Evolutionary conservation across 2,797 vertebrate genomes (phyloP).

Genomic region (Picus viridis): DNA sequence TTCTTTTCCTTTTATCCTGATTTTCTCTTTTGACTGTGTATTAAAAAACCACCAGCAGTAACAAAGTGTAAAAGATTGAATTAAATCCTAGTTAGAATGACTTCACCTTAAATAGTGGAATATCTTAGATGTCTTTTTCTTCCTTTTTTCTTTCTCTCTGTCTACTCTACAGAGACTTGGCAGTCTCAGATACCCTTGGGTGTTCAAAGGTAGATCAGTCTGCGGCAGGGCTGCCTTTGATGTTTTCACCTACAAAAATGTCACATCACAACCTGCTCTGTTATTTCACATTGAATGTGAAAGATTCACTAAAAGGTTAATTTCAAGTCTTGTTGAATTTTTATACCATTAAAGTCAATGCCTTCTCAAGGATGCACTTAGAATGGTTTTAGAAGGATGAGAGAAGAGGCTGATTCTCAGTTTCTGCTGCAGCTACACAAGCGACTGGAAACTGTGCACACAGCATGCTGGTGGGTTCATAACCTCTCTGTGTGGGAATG

Average conservation of each 20-base stretch:
- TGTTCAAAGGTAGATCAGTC: slow-evolving; percentile 89
- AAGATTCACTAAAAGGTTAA: slow-evolving; percentile 84
- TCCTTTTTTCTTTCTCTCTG: slow-evolving; percentile 47
- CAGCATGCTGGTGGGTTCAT: neutral
- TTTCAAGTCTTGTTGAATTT: slow-evolving; percentile 86
- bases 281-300: slow-evolving; percentile 83
- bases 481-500: neutral
- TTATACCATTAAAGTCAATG: slow-evolving; percentile 71
- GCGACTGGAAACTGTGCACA: rapidly evolving
- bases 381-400: slow-evolving; percentile 15
- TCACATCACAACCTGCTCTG: slow-evolving; percentile 83
- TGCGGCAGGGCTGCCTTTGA: slow-evolving; percentile 86
- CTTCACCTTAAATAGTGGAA: slow-evolving; percentile 58
- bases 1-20: slow-evolving; percentile 72
- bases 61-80: slow-evolving; percentile 65
- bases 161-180: slow-evolving; percentile 86
- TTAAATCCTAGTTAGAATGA: slow-evolving; percentile 69
- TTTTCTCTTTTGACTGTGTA: slow-evolving; percentile 67
- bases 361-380: slow-evolving; percentile 42
- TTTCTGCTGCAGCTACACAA: neutral
- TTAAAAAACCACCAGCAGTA: slow-evolving; percentile 64
- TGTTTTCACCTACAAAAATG: slow-evolving; percentile 88
- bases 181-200: slow-evolving; percentile 84
- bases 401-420: neutral
- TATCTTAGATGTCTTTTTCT: slow-evolving; percentile 47